A percentile compares a stretch with the other conserved stretches of the same genome.
phyloP scores from a whole-genome alignment of 2,797 vertebrate genomes.

The Myotis daubentonii region DNA sequence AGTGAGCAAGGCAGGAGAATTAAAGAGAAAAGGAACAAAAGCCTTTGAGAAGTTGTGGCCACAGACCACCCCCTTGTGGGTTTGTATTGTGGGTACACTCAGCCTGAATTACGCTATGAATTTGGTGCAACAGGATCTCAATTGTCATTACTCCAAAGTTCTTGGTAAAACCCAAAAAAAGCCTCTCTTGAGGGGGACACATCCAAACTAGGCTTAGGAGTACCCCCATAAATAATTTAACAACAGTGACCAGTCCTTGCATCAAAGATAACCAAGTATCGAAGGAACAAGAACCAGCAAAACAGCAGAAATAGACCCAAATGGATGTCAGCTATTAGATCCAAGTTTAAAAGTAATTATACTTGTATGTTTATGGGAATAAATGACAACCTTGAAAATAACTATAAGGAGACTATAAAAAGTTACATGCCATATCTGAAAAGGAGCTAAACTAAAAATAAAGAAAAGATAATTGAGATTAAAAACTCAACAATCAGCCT shows the following conservation, averaged over 20 bases:
- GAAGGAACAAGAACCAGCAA: neutral
- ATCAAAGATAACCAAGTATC: neutral
- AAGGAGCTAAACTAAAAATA: conserved; percentile 33
- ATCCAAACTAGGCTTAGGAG: neutral
- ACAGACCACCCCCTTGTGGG: neutral
- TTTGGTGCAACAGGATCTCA: neutral
- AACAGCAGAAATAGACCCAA: neutral
- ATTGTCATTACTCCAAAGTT: neutral
- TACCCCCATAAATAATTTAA: neutral
- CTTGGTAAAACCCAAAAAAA: neutral
- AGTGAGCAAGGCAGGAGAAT: neutral
- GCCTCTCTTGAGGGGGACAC: neutral
- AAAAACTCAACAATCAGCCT: neutral
- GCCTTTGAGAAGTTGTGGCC: neutral
- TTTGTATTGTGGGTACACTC: neutral
- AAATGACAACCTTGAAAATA: neutral
- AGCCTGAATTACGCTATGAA: neutral
- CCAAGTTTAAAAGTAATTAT: neutral
- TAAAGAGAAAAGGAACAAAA: neutral
- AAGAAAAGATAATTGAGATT: neutral
- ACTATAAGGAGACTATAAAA: neutral
- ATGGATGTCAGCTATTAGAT: neutral
- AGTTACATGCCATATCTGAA: neutral
- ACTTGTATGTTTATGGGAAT: neutral
- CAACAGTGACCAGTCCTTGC: neutral